phyloP scores from a whole-genome alignment of 1,140 invertebrate genomes.

The Cydia amplana region DNA sequence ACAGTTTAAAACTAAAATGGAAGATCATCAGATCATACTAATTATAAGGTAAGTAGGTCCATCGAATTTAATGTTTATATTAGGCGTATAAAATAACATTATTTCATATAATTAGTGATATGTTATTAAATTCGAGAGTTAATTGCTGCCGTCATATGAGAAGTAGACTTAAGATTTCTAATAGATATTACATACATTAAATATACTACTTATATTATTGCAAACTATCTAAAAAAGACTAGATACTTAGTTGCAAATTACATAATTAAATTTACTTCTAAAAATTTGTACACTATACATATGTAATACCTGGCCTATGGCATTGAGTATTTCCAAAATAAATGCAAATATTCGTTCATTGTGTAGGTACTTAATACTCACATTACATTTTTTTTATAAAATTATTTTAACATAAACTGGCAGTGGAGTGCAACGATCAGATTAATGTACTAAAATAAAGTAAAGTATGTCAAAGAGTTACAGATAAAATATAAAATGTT shows the following conservation, averaged over 20 bases:
- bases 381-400: not conserved
- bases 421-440: not conserved
- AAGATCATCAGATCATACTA: not conserved
- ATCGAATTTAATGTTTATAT: not conserved
- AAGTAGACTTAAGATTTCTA: not conserved
- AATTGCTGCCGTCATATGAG: not conserved
- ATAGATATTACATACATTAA: not conserved
- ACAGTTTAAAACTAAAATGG: not conserved
- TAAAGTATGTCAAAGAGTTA: no score
- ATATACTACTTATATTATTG: not conserved
- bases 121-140: slow-evolving; percentile 27
- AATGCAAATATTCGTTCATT: slow-evolving; percentile 11
- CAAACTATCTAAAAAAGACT: slow-evolving; percentile 10
- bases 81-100: not conserved
- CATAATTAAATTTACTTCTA: not conserved
- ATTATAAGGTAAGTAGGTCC: not conserved
- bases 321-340: slow-evolving; percentile 6
- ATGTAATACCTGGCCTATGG: not conserved
- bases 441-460: no score
- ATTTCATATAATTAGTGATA: slow-evolving; percentile 30
- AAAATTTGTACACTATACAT: not conserved
- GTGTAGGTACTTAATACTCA: no score
- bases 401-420: not conserved
- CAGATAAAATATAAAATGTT: no score
- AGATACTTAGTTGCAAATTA: slow-evolving; percentile 4